These are phyloP conservation scores for Peromyscus eremicus DNA, from an alignment of 2,797 vertebrate genomes.

Conservation along the genomic window DNA sequence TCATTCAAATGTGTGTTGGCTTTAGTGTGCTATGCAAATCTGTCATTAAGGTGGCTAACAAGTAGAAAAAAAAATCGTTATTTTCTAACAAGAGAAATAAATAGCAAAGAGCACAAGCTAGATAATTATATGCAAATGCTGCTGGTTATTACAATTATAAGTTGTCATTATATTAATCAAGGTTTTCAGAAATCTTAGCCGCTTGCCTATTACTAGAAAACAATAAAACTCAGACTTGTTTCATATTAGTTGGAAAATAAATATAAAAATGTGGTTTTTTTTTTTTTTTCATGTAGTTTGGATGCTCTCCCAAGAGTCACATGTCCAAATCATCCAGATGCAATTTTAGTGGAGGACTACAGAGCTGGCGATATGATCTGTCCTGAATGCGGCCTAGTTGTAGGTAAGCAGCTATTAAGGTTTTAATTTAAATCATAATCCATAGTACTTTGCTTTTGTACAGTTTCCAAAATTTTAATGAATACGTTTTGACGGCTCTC, in stretches of 20 bases:
- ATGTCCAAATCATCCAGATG: conserved; percentile 98
- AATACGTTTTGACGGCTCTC: conserved; percentile 20
- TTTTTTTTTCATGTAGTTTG: conserved; percentile 84
- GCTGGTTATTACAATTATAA: background rate
- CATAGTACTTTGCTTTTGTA: conserved; percentile 35
- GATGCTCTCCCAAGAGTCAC: conserved; percentile 95
- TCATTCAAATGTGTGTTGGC: background rate
- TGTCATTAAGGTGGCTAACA: background rate
- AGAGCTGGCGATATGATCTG: conserved; percentile 99
- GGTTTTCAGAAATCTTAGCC: conserved; percentile 29
- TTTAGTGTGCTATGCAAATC: conserved; percentile 25
- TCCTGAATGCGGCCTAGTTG: conserved; percentile 98
- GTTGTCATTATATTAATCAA: conserved; percentile 30
- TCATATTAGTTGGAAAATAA: conserved; percentile 26
- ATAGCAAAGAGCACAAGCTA: background rate
- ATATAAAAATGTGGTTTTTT: background rate
- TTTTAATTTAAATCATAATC: conserved; percentile 58
- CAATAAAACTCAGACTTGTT: background rate
- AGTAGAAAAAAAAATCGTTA: conserved; percentile 47
- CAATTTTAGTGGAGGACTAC: conserved; percentile 98
- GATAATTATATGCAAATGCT: conserved; percentile 3
- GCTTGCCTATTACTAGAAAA: conserved; percentile 34
- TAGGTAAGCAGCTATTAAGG: conserved; percentile 90
- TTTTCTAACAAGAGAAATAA: conserved; percentile 50
- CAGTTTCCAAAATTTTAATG: conserved; percentile 54